Conservation (phyloP, 2,888 invertebrate species). For the Standfussiana lucernea region DNA sequence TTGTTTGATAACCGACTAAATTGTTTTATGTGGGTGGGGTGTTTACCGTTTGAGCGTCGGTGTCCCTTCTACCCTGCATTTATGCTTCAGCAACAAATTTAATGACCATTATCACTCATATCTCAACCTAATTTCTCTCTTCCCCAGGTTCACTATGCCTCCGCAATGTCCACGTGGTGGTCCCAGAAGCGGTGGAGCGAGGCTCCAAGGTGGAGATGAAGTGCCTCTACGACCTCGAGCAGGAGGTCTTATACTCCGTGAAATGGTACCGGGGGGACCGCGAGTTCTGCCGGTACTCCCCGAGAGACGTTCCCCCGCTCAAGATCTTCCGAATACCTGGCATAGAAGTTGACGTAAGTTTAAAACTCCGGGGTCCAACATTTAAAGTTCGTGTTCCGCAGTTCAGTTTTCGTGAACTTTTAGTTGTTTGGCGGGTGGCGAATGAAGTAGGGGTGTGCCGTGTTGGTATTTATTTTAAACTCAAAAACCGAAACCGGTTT, state of each 20-base stretch:
- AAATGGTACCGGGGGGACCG: constrained; percentile 93
- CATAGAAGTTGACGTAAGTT: constrained; percentile 91
- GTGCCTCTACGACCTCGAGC: constrained; percentile 92
- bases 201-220: constrained; percentile 92
- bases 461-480: background rate
- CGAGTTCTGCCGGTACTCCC: constrained; percentile 92
- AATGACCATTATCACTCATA: background rate
- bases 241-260: constrained; percentile 92
- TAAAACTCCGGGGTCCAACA: constrained; percentile 6
- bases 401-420: constrained; percentile 21
- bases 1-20: too few species aligned
- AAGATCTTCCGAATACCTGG: constrained; percentile 92
- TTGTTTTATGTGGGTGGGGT: too few species aligned
- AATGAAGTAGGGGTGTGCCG: background rate
- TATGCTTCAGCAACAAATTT: background rate
- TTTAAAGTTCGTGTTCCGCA: constrained; percentile 26
- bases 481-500: background rate
- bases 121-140: constrained; percentile 23
- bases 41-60: too few species aligned
- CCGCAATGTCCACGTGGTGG: constrained; percentile 92
- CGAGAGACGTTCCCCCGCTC: constrained; percentile 91
- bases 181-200: constrained; percentile 92
- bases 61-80: too few species aligned
- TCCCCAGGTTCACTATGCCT: constrained; percentile 84
- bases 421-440: background rate